These are phyloP conservation scores for Aplysia californica DNA, from an alignment of 1,140 invertebrate species.

Conservation along the genomic window DNA sequence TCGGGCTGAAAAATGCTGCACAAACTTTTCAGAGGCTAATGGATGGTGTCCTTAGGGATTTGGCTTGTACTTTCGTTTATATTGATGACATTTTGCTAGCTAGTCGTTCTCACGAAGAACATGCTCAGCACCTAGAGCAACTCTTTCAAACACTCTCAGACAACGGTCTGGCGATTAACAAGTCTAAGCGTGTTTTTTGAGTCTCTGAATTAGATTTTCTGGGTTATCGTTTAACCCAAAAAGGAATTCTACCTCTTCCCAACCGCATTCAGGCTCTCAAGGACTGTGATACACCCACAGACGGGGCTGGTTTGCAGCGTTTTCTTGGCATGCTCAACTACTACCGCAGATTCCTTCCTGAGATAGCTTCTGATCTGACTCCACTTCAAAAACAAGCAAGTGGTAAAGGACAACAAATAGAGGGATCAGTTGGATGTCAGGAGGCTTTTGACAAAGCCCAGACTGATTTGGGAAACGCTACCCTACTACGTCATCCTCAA, in stretches of 20 bases:
- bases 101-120: not conserved
- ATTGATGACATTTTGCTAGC: conserved; percentile 4
- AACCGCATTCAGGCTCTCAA: not conserved
- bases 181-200: not conserved
- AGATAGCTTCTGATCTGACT: not conserved
- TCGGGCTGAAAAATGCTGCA: conserved; percentile 23
- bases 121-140: not conserved
- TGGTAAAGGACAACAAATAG: conserved; percentile 12
- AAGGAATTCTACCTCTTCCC: not conserved
- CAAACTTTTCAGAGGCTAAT: conserved; percentile 21
- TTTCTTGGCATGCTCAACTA: conserved; percentile 21
- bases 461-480: not conserved
- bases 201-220: not conserved
- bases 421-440: not conserved
- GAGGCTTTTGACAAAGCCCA: conserved; percentile 7
- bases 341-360: conserved; percentile 10
- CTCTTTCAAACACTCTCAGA: not conserved
- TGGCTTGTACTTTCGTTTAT: not conserved
- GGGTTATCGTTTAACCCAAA: not conserved
- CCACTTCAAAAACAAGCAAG: not conserved
- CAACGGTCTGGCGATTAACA: conserved; percentile 1
- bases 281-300: not conserved
- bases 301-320: no score
- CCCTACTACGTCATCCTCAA: not conserved
- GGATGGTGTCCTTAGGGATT: conserved; percentile 1